Percentiles rank a stretch among this genome's conserved stretches.
These are phyloP conservation scores for Falcaria lacertinaria DNA, from an alignment of 2,888 invertebrate genomes.

Conservation along the genomic window DNA sequence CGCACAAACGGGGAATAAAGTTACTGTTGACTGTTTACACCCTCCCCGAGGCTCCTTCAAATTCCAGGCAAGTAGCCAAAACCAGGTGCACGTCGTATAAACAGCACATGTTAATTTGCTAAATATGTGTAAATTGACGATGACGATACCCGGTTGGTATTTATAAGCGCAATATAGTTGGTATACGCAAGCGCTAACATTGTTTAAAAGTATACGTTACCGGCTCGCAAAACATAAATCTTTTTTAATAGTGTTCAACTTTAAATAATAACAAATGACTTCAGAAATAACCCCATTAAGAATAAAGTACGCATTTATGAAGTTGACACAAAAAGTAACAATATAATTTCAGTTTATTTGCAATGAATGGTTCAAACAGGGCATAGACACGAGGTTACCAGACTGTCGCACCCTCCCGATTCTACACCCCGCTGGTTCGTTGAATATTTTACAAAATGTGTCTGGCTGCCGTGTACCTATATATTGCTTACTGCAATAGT, in stretches of 20 bases:
- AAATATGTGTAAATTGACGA: neutral
- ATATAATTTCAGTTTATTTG: neutral
- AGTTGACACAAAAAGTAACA: too few relatives aligned
- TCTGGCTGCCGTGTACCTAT: conserved; percentile 7
- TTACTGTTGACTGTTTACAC: neutral
- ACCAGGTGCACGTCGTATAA: neutral
- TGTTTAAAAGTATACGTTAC: neutral
- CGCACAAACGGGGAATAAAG: neutral
- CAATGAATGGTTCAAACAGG: conserved; percentile 16
- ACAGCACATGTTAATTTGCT: neutral
- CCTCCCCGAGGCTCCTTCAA: neutral
- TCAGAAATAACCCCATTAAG: too few relatives aligned
- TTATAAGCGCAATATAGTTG: neutral
- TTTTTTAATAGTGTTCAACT: too few relatives aligned
- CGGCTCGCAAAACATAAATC: neutral
- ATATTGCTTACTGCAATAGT: neutral
- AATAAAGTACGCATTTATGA: too few relatives aligned
- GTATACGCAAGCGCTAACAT: neutral
- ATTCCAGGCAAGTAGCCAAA: conserved; percentile 3
- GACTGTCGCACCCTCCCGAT: conserved; percentile 48
- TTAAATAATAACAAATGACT: too few relatives aligned
- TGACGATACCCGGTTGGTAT: neutral
- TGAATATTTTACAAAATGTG: conserved; percentile 30
- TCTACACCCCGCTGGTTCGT: conserved; percentile 32
- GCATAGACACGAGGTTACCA: conserved; percentile 33